Conservation (phyloP, 2,888 invertebrate genomes). For the Pediacus dermestoides region DNA sequence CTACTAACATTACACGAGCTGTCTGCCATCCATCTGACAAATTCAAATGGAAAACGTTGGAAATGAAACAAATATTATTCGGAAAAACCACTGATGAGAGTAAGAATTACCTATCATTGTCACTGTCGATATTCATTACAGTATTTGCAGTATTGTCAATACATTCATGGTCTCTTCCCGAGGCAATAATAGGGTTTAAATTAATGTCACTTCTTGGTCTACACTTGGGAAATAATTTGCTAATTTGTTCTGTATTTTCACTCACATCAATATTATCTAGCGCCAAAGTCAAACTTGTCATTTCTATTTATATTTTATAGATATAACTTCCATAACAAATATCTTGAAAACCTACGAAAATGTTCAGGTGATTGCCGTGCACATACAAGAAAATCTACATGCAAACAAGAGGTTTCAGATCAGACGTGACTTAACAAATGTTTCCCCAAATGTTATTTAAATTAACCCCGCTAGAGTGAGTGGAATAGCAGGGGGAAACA, state of each 20-base stretch:
- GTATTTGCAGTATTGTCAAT: conserved; percentile 47
- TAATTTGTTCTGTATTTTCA: conserved; percentile 70
- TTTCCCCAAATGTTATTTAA: too few relatives aligned
- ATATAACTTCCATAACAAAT: conserved; percentile 27
- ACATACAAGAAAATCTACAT: too few relatives aligned
- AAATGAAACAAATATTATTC: neutral
- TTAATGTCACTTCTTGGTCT: conserved; percentile 65
- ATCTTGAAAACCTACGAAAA: conserved; percentile 29
- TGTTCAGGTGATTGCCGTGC: too few relatives aligned
- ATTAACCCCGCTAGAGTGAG: too few relatives aligned
- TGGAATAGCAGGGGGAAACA: too few relatives aligned
- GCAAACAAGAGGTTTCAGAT: too few relatives aligned
- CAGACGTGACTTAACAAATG: neutral
- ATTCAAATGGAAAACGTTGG: conserved; percentile 6
- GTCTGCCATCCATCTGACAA: conserved; percentile 47
- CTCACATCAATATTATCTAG: conserved; percentile 51
- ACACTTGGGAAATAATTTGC: conserved; percentile 83
- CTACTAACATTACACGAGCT: conserved; percentile 46
- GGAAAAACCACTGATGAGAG: too few relatives aligned
- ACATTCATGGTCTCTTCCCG: conserved; percentile 47
- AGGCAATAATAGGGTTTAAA: conserved; percentile 52
- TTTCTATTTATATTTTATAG: conserved; percentile 39
- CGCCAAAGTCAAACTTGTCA: conserved; percentile 50
- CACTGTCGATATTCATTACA: conserved; percentile 54
- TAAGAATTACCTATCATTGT: conserved; percentile 48